Evolutionary conservation across 2,888 invertebrate species (phyloP).

Genomic region (Dolomedes plantarius): DNA sequence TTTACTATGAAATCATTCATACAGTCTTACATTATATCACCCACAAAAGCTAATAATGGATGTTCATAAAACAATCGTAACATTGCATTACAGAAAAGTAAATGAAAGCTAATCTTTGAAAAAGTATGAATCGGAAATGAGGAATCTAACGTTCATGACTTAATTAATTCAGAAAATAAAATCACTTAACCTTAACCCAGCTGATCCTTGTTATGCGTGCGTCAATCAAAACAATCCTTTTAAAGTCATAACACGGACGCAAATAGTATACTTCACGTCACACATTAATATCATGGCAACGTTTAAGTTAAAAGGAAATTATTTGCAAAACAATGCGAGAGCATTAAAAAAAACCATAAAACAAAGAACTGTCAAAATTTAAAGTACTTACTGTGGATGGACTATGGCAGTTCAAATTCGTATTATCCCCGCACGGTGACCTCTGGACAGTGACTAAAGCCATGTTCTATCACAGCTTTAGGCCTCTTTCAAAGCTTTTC

Average conservation of each 20-base stretch:
- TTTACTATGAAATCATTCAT: no score
- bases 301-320: background rate
- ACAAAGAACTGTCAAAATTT: conserved; percentile 5
- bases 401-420: conserved; percentile 28
- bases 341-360: background rate
- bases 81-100: no score
- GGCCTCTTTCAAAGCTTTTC: conserved; percentile 15
- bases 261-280: background rate
- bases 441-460: conserved; percentile 71
- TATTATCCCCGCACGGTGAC: conserved; percentile 65
- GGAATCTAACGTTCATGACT: no score
- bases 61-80: no score
- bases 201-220: conserved; percentile 15
- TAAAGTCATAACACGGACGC: conserved; percentile 1
- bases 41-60: no score
- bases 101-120: no score
- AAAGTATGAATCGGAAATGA: no score
- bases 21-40: no score
- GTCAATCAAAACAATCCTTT: conserved; percentile 29
- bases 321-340: background rate
- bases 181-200: conserved; percentile 8
- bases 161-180: no score
- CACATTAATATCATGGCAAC: no score
- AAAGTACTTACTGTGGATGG: conserved; percentile 52
- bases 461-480: conserved; percentile 42